Conservation (phyloP, 2,888 invertebrate genomes). For the Dasysyrphus tricinctus region DNA sequence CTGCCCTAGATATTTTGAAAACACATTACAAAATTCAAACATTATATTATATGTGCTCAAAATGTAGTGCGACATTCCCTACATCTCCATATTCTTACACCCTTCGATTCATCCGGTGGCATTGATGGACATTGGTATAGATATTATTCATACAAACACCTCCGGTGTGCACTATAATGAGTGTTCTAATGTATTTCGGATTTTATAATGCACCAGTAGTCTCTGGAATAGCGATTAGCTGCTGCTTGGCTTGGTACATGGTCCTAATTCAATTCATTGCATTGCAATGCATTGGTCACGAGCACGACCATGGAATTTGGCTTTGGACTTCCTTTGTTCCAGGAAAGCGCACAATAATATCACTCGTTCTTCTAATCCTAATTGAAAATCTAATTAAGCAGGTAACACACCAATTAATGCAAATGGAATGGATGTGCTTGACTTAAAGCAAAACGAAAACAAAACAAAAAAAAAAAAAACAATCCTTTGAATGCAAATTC, state of each 20-base stretch:
- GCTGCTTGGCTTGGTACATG: slow-evolving; percentile 52
- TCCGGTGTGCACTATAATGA: slow-evolving; percentile 63
- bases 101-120: slow-evolving; percentile 49
- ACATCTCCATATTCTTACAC: background rate
- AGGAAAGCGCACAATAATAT: slow-evolving; percentile 11
- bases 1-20: slow-evolving; percentile 57
- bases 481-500: slow-evolving; percentile 73
- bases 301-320: slow-evolving; percentile 39
- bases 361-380: slow-evolving; percentile 54
- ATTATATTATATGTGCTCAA: background rate
- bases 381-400: slow-evolving; percentile 74
- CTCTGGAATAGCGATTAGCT: slow-evolving; percentile 61
- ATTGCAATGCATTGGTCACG: slow-evolving; percentile 31
- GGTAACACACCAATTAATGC: slow-evolving; percentile 65
- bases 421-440: slow-evolving; percentile 47
- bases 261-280: slow-evolving; percentile 64
- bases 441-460: slow-evolving; percentile 35
- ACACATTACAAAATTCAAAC: slow-evolving; percentile 51
- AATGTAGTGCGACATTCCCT: background rate
- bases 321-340: slow-evolving; percentile 61
- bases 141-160: slow-evolving; percentile 72
- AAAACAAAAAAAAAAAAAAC: slow-evolving; percentile 19
- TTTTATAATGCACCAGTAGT: slow-evolving; percentile 54
- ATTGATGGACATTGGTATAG: slow-evolving; percentile 46
- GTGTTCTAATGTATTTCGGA: slow-evolving; percentile 61